Evolutionary conservation across 2,113 vertebrate genomes (phyloP).

Genomic region (Bothrops jararaca): DNA sequence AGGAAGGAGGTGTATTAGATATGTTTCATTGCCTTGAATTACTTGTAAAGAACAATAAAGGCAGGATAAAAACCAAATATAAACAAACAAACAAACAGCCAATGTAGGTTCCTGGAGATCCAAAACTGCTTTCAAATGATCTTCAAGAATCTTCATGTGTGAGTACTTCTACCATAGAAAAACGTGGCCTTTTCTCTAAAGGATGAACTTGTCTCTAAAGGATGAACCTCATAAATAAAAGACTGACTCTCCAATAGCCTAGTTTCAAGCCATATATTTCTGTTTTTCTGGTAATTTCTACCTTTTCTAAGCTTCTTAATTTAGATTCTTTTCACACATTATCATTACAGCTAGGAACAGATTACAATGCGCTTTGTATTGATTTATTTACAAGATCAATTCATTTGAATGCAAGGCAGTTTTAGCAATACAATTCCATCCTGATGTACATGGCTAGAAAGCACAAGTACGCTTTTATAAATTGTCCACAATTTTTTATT

Average conservation of each 20-base stretch:
- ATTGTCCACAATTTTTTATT: not conserved
- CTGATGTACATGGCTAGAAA: not conserved
- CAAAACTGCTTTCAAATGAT: not conserved
- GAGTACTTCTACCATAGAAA: not conserved
- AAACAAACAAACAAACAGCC: not conserved
- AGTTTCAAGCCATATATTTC: not conserved
- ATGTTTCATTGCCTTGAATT: not conserved
- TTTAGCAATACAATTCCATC: not conserved
- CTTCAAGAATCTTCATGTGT: not conserved
- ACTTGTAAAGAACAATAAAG: not conserved
- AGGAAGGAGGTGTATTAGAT: not conserved
- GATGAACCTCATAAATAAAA: not conserved
- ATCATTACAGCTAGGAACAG: not conserved
- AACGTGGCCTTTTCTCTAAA: not conserved
- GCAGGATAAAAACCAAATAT: not conserved
- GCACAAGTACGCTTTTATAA: not conserved
- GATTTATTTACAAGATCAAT: not conserved
- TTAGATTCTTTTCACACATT: not conserved
- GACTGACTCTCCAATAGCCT: not conserved
- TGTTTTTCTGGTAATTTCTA: not conserved
- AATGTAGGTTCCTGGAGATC: not conserved
- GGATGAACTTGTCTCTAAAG: not conserved
- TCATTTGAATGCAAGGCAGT: not conserved
- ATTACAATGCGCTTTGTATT: not conserved
- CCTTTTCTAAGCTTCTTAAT: not conserved